Evolutionary conservation across 1,140 invertebrate genomes (phyloP).

Genomic region (Bombyx mandarina): DNA sequence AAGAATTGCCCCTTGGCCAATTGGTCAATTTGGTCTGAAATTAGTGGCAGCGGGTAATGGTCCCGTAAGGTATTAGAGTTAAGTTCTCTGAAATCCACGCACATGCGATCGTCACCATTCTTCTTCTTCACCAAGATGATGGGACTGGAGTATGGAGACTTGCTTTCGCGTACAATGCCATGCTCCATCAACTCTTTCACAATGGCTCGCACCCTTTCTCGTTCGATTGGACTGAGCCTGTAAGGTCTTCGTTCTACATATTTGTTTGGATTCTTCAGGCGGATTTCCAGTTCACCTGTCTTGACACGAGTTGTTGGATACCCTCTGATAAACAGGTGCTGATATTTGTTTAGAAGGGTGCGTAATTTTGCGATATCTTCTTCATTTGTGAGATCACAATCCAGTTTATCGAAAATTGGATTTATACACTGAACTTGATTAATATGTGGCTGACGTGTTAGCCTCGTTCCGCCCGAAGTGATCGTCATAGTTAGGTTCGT

Average conservation of each 20-base stretch:
- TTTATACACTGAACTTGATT: constrained; percentile 10
- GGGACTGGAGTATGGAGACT: constrained; percentile 27
- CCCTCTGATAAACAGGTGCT: constrained; percentile 22
- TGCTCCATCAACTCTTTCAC: constrained; percentile 13
- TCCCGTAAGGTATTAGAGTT: constrained; percentile 7
- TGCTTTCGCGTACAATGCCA: constrained; percentile 41
- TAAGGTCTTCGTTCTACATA: constrained; percentile 18
- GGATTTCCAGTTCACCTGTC: constrained; percentile 18
- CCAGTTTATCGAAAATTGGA: constrained; percentile 10
- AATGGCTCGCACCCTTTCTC: constrained; percentile 16
- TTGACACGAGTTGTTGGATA: constrained; percentile 20
- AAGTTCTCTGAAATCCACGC: constrained; percentile 17
- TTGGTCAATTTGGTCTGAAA: constrained; percentile 18
- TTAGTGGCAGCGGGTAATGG: constrained; percentile 17
- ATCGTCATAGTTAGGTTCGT: constrained; percentile 16
- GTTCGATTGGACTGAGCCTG: constrained; percentile 14
- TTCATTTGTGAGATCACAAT: constrained; percentile 10
- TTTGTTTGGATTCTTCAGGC: constrained; percentile 14
- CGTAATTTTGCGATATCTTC: constrained; percentile 9
- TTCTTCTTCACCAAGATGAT: constrained; percentile 23
- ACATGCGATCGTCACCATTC: constrained; percentile 17
- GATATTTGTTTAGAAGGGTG: constrained; percentile 20
- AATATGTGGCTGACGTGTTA: constrained; percentile 5
- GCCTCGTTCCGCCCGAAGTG: constrained; percentile 6
- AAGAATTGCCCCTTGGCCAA: constrained; percentile 1